Base-by-base conservation (phyloP, 2,113 vertebrate genomes). In the Alectura lathami region DNA sequence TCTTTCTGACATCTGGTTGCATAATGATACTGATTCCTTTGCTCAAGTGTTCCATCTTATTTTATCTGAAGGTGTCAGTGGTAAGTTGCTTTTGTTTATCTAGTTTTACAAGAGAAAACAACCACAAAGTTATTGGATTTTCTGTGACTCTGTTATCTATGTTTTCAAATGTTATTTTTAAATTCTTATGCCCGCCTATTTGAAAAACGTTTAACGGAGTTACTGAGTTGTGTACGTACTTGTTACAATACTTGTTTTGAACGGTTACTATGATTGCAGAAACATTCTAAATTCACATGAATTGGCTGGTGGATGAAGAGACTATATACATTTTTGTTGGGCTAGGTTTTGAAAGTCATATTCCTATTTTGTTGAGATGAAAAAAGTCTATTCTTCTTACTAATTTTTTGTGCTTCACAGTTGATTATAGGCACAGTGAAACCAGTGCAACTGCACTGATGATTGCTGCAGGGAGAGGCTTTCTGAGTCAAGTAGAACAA, bases 391-490 rank as follows among this genome's bases (percentile, higher is more conserved):
- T 80, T 68, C 16, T 17, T 26, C 91, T 70, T 80, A 20, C 48
- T 69, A 11, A 21, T 64, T 47, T 47, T 83, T 91, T 36, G 17
- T 40, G 51, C 73, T 66, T 95, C 43, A 89, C 85, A 99, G 99
- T 99, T 97, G 99, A 99, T 96, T 99, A 99, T 79, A 98, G 97
- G 38, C 99, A 99, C 96, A 99, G 98, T 83, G 98, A 99, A 91
- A 99, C 98, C 18, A 98, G 98, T 16, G 98, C 94, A 4, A 99
- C 99, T 12, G 94, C 99, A 32, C 96, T 99, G 93, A 99, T 99
- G 99, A 98, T 98, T 86, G 98, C 99, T 69, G 98, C 99, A 57
- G 99, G 98, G 43, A 98, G 98, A 93, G 99, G 99, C 13, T 99
- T 99, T 87, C 90, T 99, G 62, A 96, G 97, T 84, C 98, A 99